A percentile compares a stretch with the other conserved stretches of the same genome.
Conservation (phyloP, 2,113 vertebrate genomes). For the Albula goreensis region DNA sequence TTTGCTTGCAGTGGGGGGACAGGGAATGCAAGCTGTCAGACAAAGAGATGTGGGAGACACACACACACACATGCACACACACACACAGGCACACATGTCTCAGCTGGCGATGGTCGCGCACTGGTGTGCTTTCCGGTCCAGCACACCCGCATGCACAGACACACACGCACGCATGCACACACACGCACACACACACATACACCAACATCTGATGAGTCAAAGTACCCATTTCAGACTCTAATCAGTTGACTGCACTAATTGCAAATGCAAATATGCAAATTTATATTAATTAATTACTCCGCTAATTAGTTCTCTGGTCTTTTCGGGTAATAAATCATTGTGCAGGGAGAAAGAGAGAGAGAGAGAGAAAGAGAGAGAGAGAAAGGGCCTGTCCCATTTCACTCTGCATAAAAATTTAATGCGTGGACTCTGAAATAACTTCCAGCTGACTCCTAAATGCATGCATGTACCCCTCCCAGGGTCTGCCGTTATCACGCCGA, state of each 20-base stretch:
- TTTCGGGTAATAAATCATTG: conserved; percentile 99
- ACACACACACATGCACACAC: conserved; percentile 27
- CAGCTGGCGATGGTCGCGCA: too few relatives aligned
- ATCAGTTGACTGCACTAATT: conserved; percentile 99
- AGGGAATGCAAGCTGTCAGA: conserved; percentile 17
- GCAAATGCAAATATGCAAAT: conserved; percentile 99
- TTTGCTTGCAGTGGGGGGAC: not conserved
- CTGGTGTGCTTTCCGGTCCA: not conserved
- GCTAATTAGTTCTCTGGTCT: conserved; percentile 99
- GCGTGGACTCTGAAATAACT: conserved; percentile 71
- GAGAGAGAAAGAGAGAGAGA: conserved; percentile 36
- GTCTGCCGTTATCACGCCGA: not conserved
- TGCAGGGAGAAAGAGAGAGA: conserved; percentile 65
- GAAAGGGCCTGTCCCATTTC: conserved; percentile 80
- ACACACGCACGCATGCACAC: not conserved
- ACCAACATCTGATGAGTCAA: conserved; percentile 97
- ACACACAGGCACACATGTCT: conserved; percentile 12
- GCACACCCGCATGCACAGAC: not conserved
- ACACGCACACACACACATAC: conserved; percentile 73
- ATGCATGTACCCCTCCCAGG: not conserved
- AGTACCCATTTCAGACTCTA: conserved; percentile 99
- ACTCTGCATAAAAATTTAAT: conserved; percentile 84
- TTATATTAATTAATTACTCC: conserved; percentile 99
- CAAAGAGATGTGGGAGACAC: conserved; percentile 23
- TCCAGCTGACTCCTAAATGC: not conserved